Percentiles rank a stretch among this genome's conserved stretches.
Evolutionary conservation across 2,888 invertebrate species (phyloP).

Genomic region (Drosophila quinaria): DNA sequence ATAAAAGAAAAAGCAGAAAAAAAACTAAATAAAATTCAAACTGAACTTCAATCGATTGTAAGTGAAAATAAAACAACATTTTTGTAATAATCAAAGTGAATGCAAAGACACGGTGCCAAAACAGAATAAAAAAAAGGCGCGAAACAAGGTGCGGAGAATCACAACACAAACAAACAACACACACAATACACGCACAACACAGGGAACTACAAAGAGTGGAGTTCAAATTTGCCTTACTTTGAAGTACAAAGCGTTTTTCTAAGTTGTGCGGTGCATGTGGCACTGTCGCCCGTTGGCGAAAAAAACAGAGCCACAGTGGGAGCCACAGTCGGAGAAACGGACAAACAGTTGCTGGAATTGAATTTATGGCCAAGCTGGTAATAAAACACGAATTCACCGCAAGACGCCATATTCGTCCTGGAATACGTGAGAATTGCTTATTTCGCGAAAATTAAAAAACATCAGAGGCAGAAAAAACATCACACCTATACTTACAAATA

Average conservation of each 20-base stretch:
- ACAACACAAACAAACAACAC: conserved; percentile 29
- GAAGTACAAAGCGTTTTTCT: conserved; percentile 73
- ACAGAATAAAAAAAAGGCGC: conserved; percentile 6
- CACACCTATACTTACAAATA: conserved; percentile 1
- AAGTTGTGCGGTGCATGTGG: conserved; percentile 48
- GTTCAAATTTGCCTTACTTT: conserved; percentile 67
- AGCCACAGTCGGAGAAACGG: conserved; percentile 2
- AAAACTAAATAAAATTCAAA: conserved; percentile 16
- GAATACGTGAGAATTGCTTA: conserved; percentile 78
- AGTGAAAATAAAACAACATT: conserved; percentile 67
- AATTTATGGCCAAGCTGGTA: conserved; percentile 55
- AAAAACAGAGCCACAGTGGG: conserved; percentile 42
- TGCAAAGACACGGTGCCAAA: conserved; percentile 49
- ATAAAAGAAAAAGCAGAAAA: conserved; percentile 28
- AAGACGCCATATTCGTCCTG: conserved; percentile 35
- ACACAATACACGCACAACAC: conserved; percentile 20
- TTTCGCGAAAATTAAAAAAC: conserved; percentile 78
- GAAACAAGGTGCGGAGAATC: not conserved
- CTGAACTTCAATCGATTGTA: conserved; percentile 75
- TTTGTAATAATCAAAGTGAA: conserved; percentile 56
- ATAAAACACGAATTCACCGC: conserved; percentile 33
- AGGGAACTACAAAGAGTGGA: conserved; percentile 39
- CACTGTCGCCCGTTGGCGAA: conserved; percentile 70
- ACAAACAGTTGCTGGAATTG: conserved; percentile 56
- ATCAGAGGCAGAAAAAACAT: conserved; percentile 51